Conservation (phyloP, 2,797 vertebrate species). For the Takifugu ocellatus region DNA sequence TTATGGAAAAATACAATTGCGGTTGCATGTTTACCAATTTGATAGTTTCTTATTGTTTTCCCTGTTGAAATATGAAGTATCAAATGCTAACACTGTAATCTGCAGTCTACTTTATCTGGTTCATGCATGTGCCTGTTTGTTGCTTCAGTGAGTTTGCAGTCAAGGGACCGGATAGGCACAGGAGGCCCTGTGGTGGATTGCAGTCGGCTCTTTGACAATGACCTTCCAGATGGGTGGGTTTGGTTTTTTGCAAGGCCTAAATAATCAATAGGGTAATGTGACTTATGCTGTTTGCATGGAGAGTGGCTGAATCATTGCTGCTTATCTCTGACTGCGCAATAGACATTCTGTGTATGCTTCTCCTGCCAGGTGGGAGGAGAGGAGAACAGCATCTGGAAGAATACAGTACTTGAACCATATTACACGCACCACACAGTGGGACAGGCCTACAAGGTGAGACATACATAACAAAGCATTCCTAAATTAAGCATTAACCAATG, state of each 20-base stretch:
- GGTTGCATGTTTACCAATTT: no score
- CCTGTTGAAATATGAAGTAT: no score
- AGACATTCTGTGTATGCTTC: conserved; percentile 64
- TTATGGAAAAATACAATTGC: no score
- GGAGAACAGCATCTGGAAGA: conserved; percentile 92
- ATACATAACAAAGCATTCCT: neutral
- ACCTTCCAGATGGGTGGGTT: conserved; percentile 95
- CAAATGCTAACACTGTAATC: conserved; percentile 23
- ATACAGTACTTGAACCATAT: conserved; percentile 99
- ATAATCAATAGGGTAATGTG: conserved; percentile 2
- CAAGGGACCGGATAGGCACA: conserved; percentile 90
- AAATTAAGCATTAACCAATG: no score
- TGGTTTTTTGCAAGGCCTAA: conserved; percentile 20
- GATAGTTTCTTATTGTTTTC: no score
- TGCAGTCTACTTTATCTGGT: conserved; percentile 47
- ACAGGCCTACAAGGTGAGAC: conserved; percentile 92
- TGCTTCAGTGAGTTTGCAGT: conserved; percentile 92
- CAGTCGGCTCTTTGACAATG: conserved; percentile 93
- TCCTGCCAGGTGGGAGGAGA: conserved; percentile 90
- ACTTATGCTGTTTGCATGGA: conserved; percentile 1
- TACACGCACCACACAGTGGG: conserved; percentile 96
- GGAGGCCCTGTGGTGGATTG: conserved; percentile 96
- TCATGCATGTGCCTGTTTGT: conserved; percentile 62
- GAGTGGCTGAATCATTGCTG: neutral
- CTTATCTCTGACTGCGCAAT: conserved; percentile 42